Evolutionary conservation across 2,888 invertebrate species (phyloP).

Genomic region (Hipparchia sbordonii): DNA sequence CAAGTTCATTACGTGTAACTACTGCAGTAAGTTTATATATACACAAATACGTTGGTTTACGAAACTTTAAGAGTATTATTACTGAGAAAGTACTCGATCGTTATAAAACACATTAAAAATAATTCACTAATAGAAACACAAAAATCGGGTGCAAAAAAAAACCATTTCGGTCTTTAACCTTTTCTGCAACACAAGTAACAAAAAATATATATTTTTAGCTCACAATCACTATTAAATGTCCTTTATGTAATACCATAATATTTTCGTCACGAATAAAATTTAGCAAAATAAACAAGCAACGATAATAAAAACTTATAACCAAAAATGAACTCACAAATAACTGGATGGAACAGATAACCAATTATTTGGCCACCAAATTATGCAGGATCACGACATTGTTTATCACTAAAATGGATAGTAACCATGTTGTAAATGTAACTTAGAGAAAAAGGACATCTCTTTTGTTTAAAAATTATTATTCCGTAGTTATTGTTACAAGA

Average conservation of each 20-base stretch:
- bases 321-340: slow-evolving; percentile 68
- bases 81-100: background rate
- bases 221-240: slow-evolving; percentile 14
- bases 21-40: too few relatives aligned
- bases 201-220: slow-evolving; percentile 18
- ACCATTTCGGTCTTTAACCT: slow-evolving; percentile 17
- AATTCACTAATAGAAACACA: slow-evolving; percentile 12
- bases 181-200: slow-evolving; percentile 16
- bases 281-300: slow-evolving; percentile 39
- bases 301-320: slow-evolving; percentile 49
- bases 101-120: background rate
- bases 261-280: slow-evolving; percentile 21
- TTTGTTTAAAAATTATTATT: slow-evolving; percentile 19
- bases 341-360: slow-evolving; percentile 45
- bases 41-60: too few relatives aligned
- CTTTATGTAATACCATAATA: slow-evolving; percentile 3
- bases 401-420: slow-evolving; percentile 17
- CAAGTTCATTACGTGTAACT: too few relatives aligned
- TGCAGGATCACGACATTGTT: slow-evolving; percentile 39
- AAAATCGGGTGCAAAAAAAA: slow-evolving; percentile 5
- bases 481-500: slow-evolving; percentile 13
- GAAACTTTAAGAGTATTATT: background rate
- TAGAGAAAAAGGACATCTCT: slow-evolving; percentile 26
- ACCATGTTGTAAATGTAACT: slow-evolving; percentile 19
- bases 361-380: slow-evolving; percentile 44